Percentiles rank a stretch among this genome's conserved stretches.
These are phyloP conservation scores for Spodoptera picta DNA, from an alignment of 2,888 invertebrate genomes.

Conservation along the genomic window DNA sequence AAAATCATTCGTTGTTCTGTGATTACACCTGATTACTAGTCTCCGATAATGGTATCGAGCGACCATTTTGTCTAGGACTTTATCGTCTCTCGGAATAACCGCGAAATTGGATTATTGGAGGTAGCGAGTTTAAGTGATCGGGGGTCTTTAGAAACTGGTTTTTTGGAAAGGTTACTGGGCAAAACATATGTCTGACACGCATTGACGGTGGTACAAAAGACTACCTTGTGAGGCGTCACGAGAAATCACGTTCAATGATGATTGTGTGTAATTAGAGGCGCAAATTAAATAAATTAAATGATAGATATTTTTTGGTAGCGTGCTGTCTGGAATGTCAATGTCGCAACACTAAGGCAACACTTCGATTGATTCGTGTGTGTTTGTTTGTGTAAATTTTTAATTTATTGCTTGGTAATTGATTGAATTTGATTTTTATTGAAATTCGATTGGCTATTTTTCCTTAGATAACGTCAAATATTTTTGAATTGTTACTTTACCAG, in stretches of 20 bases:
- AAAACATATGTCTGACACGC: slow-evolving; percentile 79
- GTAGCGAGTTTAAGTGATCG: slow-evolving; percentile 49
- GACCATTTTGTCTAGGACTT: slow-evolving; percentile 64
- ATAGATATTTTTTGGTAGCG: slow-evolving; percentile 73
- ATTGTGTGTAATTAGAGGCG: slow-evolving; percentile 84
- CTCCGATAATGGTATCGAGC: slow-evolving; percentile 77
- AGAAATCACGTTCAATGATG: slow-evolving; percentile 75
- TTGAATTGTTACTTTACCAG: background rate
- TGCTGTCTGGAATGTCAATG: slow-evolving; percentile 76
- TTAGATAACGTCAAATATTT: too few relatives aligned
- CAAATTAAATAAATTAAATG: slow-evolving; percentile 84
- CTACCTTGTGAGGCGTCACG: slow-evolving; percentile 84
- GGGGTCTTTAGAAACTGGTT: slow-evolving; percentile 60
- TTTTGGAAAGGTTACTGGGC: slow-evolving; percentile 75
- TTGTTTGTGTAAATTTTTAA: slow-evolving; percentile 20
- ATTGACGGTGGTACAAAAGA: slow-evolving; percentile 84
- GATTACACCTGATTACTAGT: slow-evolving; percentile 84
- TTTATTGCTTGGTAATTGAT: slow-evolving; percentile 16
- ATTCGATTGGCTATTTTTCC: too few relatives aligned
- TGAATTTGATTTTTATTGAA: slow-evolving; percentile 2
- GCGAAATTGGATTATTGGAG: slow-evolving; percentile 41
- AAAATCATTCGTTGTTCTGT: slow-evolving; percentile 79
- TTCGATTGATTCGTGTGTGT: slow-evolving; percentile 16
- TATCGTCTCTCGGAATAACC: slow-evolving; percentile 56
- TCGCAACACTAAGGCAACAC: slow-evolving; percentile 53